A percentile compares a stretch with the other conserved stretches of the same genome.
phyloP scores from a whole-genome alignment of 1,140 invertebrate species.

The Samia ricini region DNA sequence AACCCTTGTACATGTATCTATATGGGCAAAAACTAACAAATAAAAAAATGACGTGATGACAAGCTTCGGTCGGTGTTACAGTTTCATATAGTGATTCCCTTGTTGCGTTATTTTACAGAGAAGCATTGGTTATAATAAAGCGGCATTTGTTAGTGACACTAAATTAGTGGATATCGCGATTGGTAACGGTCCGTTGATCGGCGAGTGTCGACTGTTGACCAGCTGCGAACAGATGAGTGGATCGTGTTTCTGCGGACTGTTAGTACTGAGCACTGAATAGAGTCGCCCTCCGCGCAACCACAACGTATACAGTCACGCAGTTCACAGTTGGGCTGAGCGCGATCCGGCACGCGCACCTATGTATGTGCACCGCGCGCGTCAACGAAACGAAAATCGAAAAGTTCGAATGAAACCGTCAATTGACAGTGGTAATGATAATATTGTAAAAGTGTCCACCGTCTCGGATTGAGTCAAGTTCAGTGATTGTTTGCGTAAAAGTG shows the following conservation, averaged over 20 bases:
- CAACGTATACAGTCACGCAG: constrained; percentile 15
- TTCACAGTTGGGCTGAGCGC: constrained; percentile 51
- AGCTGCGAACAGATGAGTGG: constrained; percentile 51
- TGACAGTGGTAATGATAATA: constrained; percentile 28
- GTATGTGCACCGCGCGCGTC: constrained; percentile 38
- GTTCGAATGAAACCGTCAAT: constrained; percentile 42
- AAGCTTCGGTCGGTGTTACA: constrained; percentile 7
- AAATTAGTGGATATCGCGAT: constrained; percentile 24
- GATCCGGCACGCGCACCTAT: constrained; percentile 61
- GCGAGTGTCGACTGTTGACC: constrained; percentile 34
- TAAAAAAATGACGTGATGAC: constrained; percentile 19
- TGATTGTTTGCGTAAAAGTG: constrained; percentile 25
- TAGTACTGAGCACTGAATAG: constrained; percentile 3
- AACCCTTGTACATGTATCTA: constrained; percentile 7
- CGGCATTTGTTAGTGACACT: constrained; percentile 40
- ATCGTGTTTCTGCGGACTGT: constrained; percentile 15
- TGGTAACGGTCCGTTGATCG: constrained; percentile 35
- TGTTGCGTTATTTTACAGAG: constrained; percentile 18
- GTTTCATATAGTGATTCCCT: constrained; percentile 14
- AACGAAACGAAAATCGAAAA: constrained; percentile 39
- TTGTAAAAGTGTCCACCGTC: constrained; percentile 29
- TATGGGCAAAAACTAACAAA: constrained; percentile 26
- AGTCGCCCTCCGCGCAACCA: constrained; percentile 43
- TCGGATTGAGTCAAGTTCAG: constrained; percentile 37
- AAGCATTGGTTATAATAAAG: constrained; percentile 39